Conservation (phyloP, 30 jellyfish, hydroid and myxozoan species). For the Turritopsis rubra region DNA sequence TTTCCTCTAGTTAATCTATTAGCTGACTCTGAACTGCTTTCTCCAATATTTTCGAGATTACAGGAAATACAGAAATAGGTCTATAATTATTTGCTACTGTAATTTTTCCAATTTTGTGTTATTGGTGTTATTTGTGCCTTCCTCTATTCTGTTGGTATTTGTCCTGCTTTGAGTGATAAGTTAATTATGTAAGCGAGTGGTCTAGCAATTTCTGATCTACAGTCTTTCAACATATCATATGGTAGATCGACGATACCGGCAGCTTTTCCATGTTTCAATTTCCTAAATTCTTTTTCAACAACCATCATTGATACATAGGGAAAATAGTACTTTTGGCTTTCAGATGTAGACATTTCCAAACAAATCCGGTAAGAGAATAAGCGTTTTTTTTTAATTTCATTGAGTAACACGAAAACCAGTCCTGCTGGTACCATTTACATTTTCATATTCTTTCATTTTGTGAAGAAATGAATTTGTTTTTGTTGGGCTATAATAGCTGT, state of each 20-base stretch:
- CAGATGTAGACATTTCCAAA: too few relatives aligned
- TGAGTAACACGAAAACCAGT: too few relatives aligned
- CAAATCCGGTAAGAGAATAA: too few relatives aligned
- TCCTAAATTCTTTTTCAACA: neutral
- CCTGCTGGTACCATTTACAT: too few relatives aligned
- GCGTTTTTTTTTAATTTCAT: too few relatives aligned
- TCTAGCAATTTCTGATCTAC: neutral
- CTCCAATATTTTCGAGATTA: neutral
- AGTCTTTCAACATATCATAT: neutral
- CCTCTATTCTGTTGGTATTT: neutral
- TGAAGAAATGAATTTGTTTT: too few relatives aligned
- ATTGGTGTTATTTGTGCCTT: neutral
- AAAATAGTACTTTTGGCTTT: too few relatives aligned
- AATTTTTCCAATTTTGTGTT: neutral
- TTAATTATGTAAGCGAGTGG: neutral
- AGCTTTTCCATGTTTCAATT: neutral
- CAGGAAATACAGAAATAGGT: constrained; percentile 16
- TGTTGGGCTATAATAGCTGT: too few relatives aligned
- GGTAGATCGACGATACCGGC: neutral
- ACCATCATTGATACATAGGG: neutral
- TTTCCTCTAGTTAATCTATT: neutral
- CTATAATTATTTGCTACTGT: neutral
- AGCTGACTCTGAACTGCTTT: neutral
- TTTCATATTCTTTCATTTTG: too few relatives aligned
- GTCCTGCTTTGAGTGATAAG: neutral